phyloP scores from a whole-genome alignment of 2,888 invertebrate genomes.

The Glaucopsyche alexis region DNA sequence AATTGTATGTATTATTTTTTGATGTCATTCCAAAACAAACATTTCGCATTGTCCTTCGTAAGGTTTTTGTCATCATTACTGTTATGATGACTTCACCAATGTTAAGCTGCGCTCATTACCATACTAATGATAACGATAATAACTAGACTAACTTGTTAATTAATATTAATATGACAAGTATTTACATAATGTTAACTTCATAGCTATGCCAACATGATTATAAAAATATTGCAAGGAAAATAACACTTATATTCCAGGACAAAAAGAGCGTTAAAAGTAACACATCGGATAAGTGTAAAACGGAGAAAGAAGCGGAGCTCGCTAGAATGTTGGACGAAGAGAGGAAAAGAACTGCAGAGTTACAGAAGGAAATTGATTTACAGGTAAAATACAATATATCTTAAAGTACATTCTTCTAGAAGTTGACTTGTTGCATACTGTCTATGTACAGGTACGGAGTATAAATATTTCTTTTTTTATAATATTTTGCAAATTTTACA shows the following conservation, averaged over 20 bases:
- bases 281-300: slow-evolving; percentile 68
- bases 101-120: background rate
- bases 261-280: slow-evolving; percentile 72
- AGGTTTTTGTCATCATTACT: slow-evolving; percentile 12
- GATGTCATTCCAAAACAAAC: background rate
- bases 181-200: too few species aligned
- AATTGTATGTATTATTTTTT: background rate
- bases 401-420: background rate
- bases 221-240: background rate
- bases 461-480: too few species aligned
- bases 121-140: slow-evolving; percentile 9
- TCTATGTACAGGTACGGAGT: too few species aligned
- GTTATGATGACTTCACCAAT: slow-evolving; percentile 21
- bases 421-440: too few species aligned
- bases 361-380: slow-evolving; percentile 93
- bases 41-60: slow-evolving; percentile 4
- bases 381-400: slow-evolving; percentile 78
- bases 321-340: slow-evolving; percentile 88
- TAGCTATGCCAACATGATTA: too few species aligned
- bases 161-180: background rate
- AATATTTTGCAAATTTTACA: too few species aligned
- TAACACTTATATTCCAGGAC: slow-evolving; percentile 56
- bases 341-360: slow-evolving; percentile 84
- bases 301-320: slow-evolving; percentile 77
- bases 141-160: slow-evolving; percentile 3